Base-by-base conservation (phyloP, 1,140 invertebrate genomes). In the Drosophila eugracilis region DNA sequence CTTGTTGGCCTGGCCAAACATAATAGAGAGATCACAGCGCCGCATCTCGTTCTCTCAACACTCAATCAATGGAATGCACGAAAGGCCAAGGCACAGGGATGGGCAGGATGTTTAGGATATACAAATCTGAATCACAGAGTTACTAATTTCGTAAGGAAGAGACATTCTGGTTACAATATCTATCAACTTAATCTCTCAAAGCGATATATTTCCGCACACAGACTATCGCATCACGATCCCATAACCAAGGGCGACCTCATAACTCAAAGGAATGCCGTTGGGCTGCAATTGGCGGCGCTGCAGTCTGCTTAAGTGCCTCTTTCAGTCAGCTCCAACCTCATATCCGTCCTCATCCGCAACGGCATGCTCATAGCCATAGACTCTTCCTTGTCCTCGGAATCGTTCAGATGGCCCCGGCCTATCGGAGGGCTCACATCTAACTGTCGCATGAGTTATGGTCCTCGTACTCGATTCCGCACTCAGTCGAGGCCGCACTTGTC, bases 381-480 rank as follows among this genome's bases (percentile, higher is more conserved):
- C 17, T 42, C 53, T 14, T 36, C 50, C 22, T 53, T 12, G 45
- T 39, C 48, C 44, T 67, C 34, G 44, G 22, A 62, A 52, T 73
- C 45, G 34, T 60, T 47, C 54, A 36, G 41, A 57, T 75, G 60
- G 57, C 53, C 59, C 55, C 30, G 57, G 75, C 60, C 75, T 72
- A 86, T 85, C 81, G 72, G 22, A 39, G 62, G 48, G 34, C 48
- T 66, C 59, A 50, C 62, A 83, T 83, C 79, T 60, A 58, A 83
- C 69, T 83, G 79, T 74, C 79, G 75, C 44, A 84, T 84, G 77
- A 85, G 22, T 80, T 85, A 86, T 80, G 67, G 55, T 41, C 32
- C 39, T 28, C 48, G 37, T 44, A 45, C 66, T 32, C 5, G 39
- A n/a, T 42, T 17, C 22, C 39, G 19, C 24, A 47, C 39, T 70